Evolutionary conservation across 1,140 invertebrate genomes (phyloP).

Genomic region (Temnothorax curvispinosus): DNA sequence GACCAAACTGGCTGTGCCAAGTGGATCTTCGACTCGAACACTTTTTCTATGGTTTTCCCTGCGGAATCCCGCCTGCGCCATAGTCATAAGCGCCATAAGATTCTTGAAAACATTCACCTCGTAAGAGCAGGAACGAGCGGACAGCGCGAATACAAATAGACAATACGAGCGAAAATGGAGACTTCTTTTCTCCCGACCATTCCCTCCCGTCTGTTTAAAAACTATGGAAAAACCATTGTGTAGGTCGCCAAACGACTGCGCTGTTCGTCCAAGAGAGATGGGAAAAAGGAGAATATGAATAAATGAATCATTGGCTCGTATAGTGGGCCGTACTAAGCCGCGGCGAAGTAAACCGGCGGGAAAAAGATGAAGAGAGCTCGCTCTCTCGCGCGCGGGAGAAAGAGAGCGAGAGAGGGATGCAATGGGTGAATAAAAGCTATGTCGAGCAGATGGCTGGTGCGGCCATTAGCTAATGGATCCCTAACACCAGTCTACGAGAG

Average conservation of each 20-base stretch:
- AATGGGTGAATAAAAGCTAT: conserved; percentile 82
- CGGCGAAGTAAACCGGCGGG: conserved; percentile 25
- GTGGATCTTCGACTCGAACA: conserved; percentile 47
- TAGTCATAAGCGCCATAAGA: neutral
- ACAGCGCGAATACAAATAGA: conserved; percentile 23
- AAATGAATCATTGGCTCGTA: conserved; percentile 74
- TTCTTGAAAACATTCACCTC: conserved; percentile 34
- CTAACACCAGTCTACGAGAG: conserved; percentile 77
- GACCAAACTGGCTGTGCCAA: conserved; percentile 48
- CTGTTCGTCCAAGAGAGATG: conserved; percentile 29
- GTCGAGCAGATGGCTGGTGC: conserved; percentile 81
- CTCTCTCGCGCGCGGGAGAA: neutral
- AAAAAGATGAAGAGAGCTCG: conserved; percentile 52
- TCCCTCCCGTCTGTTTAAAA: conserved; percentile 35
- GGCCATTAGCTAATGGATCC: conserved; percentile 84
- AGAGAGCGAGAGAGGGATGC: conserved; percentile 58
- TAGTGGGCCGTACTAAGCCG: conserved; percentile 63
- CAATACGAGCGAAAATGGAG: neutral
- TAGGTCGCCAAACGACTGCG: conserved; percentile 17
- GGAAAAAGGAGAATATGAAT: conserved; percentile 68
- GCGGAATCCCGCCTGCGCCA: neutral
- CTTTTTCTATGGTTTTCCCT: conserved; percentile 26
- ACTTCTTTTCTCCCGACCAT: conserved; percentile 13
- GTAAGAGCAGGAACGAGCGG: neutral
- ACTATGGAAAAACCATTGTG: conserved; percentile 47